phyloP scores from a whole-genome alignment of 2,888 invertebrate genomes.

The Harmothoe impar region DNA sequence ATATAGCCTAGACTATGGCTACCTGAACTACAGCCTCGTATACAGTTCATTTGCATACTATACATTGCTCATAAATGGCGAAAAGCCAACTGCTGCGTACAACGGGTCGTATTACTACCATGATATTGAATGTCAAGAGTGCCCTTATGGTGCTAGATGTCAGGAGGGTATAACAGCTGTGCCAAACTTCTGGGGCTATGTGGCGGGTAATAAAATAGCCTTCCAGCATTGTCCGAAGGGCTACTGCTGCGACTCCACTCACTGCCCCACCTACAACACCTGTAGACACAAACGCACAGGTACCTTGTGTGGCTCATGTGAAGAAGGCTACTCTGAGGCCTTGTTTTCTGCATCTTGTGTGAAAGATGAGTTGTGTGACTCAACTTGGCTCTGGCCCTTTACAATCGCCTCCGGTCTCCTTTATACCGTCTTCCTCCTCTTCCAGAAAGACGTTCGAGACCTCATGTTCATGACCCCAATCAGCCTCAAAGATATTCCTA shows the following conservation, averaged over 20 bases:
- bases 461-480: slow-evolving; percentile 69
- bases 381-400: slow-evolving; percentile 70
- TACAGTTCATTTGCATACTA: slow-evolving; percentile 66
- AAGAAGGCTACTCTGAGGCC: slow-evolving; percentile 69
- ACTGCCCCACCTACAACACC: slow-evolving; percentile 67
- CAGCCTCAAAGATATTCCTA: slow-evolving; percentile 63
- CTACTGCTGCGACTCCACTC: slow-evolving; percentile 69
- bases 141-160: slow-evolving; percentile 71
- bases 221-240: slow-evolving; percentile 72
- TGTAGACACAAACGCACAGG: slow-evolving; percentile 68
- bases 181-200: slow-evolving; percentile 73
- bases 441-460: slow-evolving; percentile 72
- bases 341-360: slow-evolving; percentile 71
- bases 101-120: slow-evolving; percentile 70
- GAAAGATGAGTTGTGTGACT: slow-evolving; percentile 68
- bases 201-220: slow-evolving; percentile 63
- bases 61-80: slow-evolving; percentile 71
- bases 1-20: slow-evolving; percentile 71
- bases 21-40: slow-evolving; percentile 69
- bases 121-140: slow-evolving; percentile 70
- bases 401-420: slow-evolving; percentile 68
- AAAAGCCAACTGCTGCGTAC: slow-evolving; percentile 67
- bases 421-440: slow-evolving; percentile 71
- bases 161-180: slow-evolving; percentile 70
- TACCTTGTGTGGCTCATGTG: slow-evolving; percentile 68